Evolutionary conservation across 2,797 vertebrate species (phyloP).

Genomic region (Pantherophis alleghaniensis): DNA sequence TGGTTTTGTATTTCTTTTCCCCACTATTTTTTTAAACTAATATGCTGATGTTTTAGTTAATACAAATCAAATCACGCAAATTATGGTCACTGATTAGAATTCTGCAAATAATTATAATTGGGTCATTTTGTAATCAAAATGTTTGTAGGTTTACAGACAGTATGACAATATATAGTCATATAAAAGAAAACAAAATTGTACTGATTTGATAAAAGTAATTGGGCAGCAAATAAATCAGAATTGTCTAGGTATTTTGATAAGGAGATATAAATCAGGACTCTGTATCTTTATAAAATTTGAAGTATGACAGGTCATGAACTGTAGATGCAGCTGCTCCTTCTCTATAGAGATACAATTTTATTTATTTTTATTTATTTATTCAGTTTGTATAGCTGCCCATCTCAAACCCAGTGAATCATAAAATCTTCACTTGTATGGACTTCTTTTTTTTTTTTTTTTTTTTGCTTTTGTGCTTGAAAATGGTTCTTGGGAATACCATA

Average conservation of each 20-base stretch:
- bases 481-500: neutral
- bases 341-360: neutral
- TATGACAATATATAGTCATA: neutral
- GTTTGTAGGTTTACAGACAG: neutral
- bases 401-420: neutral
- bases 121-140: neutral
- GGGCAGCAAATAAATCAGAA: neutral
- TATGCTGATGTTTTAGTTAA: neutral
- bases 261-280: neutral
- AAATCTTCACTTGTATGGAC: neutral
- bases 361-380: neutral
- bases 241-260: neutral
- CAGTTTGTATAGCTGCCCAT: neutral
- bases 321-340: neutral
- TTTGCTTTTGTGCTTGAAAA: neutral
- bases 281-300: neutral
- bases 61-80: neutral
- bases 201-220: neutral
- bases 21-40: neutral
- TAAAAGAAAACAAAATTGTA: neutral
- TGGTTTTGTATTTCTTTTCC: neutral
- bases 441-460: neutral
- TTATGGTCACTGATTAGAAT: neutral
- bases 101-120: neutral
- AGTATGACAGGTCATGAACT: neutral